Conservation (phyloP, 2,888 invertebrate genomes). For the Melinaea menophilus region DNA sequence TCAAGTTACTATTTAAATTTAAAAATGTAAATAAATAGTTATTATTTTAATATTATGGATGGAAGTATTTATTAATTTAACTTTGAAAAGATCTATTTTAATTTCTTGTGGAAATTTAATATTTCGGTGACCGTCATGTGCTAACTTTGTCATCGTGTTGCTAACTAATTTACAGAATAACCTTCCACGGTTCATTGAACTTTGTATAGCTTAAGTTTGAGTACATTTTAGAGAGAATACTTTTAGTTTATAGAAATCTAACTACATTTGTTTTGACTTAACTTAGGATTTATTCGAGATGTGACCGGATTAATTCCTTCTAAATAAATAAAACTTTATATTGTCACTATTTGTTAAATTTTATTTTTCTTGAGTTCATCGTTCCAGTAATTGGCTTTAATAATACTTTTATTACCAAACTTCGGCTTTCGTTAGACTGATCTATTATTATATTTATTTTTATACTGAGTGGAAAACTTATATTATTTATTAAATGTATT, state of each 20-base stretch:
- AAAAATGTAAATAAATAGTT: neutral
- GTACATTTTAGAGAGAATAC: neutral
- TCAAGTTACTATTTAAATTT: neutral
- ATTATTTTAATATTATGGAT: constrained; percentile 5
- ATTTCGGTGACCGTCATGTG: constrained; percentile 24
- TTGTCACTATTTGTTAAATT: neutral
- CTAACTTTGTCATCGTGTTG: constrained; percentile 31
- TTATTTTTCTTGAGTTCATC: too few relatives aligned
- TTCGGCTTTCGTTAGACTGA: neutral
- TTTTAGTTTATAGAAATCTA: neutral
- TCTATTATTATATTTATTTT: too few relatives aligned
- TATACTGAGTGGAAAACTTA: too few relatives aligned
- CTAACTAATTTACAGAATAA: constrained; percentile 28
- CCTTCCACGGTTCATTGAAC: constrained; percentile 27
- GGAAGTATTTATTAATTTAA: constrained; percentile 2
- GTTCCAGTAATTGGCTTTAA: neutral
- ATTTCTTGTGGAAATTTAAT: constrained; percentile 19
- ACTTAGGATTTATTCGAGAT: neutral
- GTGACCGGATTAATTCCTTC: neutral
- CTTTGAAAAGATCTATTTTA: neutral
- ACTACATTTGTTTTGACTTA: constrained; percentile 1
- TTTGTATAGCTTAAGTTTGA: constrained; percentile 19
- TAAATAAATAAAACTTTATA: neutral
- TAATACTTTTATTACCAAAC: constrained; percentile 1
- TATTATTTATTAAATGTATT: too few relatives aligned